A percentile compares a stretch with the other conserved stretches of the same genome.
These are phyloP conservation scores for Clamator glandarius DNA, from an alignment of 2,797 vertebrate genomes.

Conservation along the genomic window DNA sequence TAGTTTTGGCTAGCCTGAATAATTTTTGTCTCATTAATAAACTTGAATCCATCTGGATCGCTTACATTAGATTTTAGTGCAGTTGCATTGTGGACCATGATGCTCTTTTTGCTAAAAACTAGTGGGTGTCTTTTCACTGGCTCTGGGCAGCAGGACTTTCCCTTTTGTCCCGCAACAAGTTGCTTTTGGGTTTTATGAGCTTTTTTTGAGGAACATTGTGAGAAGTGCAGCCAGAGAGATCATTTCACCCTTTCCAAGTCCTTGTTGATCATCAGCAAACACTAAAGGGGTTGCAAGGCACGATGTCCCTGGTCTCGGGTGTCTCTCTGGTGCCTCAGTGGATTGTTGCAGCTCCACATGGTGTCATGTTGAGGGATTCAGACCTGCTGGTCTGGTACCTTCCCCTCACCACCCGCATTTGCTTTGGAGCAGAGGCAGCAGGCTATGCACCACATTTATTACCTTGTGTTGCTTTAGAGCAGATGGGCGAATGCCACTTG, in stretches of 20 bases:
- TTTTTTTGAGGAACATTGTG: neutral
- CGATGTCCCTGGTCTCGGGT: neutral
- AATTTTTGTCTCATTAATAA: conserved; percentile 48
- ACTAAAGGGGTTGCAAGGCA: neutral
- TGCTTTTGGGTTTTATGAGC: neutral
- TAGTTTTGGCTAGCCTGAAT: conserved; percentile 24
- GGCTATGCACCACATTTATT: accelerated
- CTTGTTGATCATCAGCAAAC: neutral
- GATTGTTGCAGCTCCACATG: neutral
- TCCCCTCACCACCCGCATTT: neutral
- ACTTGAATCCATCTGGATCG: neutral
- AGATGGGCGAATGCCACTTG: neutral
- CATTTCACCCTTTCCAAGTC: neutral
- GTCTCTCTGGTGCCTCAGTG: neutral
- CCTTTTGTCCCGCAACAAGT: accelerated
- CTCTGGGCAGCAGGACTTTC: neutral
- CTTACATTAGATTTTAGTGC: neutral
- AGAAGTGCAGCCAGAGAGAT: neutral
- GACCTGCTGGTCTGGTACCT: neutral
- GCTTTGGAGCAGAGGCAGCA: neutral
- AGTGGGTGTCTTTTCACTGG: neutral
- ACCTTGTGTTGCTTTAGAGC: neutral
- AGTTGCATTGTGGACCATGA: neutral
- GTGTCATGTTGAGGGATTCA: neutral
- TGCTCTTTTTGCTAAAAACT: neutral